Conservation (phyloP, 2,888 invertebrate genomes). For the Dexiosoma caninum region DNA sequence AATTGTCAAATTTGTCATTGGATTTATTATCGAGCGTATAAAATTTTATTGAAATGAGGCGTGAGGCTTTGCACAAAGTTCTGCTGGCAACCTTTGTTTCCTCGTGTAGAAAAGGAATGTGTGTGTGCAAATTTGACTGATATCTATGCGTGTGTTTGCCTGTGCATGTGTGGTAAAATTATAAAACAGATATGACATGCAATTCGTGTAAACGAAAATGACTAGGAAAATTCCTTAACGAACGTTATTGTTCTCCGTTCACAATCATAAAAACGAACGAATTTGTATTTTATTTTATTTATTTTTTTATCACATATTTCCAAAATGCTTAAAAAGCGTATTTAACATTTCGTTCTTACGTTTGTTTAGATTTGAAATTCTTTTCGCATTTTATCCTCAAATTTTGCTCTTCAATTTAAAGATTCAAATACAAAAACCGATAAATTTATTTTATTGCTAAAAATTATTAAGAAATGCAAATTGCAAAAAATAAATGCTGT, state of each 20-base stretch:
- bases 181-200: not conserved
- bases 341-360: not conserved
- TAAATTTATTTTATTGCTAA: too few relatives aligned
- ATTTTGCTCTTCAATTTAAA: not conserved
- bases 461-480: too few relatives aligned
- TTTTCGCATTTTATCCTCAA: not conserved
- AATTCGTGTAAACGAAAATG: not conserved
- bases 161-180: not conserved
- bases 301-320: not conserved
- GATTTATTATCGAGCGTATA: slow-evolving; percentile 40
- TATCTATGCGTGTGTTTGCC: not conserved
- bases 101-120: not conserved
- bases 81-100: not conserved
- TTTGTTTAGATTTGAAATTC: not conserved
- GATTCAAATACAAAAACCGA: too few relatives aligned
- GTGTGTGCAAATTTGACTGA: too few relatives aligned
- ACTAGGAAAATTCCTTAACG: not conserved
- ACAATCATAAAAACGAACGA: not conserved
- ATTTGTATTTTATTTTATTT: too few relatives aligned
- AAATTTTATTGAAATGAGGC: slow-evolving; percentile 57
- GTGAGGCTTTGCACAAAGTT: slow-evolving; percentile 21
- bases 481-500: too few relatives aligned
- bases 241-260: not conserved
- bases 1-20: slow-evolving; percentile 28
- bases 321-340: slow-evolving; percentile 8